Percentiles rank a stretch among this genome's conserved stretches.
Conservation (phyloP, 2,888 invertebrate genomes). For the Cantharis rustica region DNA sequence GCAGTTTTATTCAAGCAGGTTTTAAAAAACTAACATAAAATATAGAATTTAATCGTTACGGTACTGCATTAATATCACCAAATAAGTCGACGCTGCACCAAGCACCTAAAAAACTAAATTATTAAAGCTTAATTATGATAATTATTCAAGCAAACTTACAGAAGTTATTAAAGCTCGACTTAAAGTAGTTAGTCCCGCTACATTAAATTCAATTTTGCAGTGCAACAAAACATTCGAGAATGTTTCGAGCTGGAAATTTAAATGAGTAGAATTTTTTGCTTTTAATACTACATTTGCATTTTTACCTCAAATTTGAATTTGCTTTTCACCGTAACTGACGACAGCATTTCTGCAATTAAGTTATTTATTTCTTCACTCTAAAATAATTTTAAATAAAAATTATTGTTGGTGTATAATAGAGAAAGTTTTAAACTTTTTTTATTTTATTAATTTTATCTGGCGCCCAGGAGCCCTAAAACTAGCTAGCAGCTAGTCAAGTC, state of each 20-base stretch:
- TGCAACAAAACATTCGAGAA: neutral
- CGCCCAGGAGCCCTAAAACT: no score
- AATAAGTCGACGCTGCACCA: neutral
- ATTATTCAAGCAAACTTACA: neutral
- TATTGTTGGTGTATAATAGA: no score
- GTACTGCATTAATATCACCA: neutral
- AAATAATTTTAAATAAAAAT: neutral
- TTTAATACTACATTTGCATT: neutral
- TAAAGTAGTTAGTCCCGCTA: neutral
- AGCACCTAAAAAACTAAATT: neutral
- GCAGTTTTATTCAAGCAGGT: neutral
- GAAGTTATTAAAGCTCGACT: neutral
- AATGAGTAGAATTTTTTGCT: neutral
- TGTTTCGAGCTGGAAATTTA: neutral
- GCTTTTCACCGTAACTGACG: neutral
- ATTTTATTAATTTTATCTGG: no score
- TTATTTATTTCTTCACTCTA: neutral
- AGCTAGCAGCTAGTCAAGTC: no score
- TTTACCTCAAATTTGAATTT: neutral
- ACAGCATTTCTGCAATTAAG: neutral
- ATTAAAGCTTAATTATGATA: neutral
- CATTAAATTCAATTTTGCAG: neutral
- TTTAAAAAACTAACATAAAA: neutral
- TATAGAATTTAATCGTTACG: neutral
- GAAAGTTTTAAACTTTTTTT: no score